A percentile compares a stretch with the other conserved stretches of the same genome.
These are phyloP conservation scores for Drosophila longiperda DNA, from an alignment of 2,888 invertebrate genomes.

Conservation along the genomic window DNA sequence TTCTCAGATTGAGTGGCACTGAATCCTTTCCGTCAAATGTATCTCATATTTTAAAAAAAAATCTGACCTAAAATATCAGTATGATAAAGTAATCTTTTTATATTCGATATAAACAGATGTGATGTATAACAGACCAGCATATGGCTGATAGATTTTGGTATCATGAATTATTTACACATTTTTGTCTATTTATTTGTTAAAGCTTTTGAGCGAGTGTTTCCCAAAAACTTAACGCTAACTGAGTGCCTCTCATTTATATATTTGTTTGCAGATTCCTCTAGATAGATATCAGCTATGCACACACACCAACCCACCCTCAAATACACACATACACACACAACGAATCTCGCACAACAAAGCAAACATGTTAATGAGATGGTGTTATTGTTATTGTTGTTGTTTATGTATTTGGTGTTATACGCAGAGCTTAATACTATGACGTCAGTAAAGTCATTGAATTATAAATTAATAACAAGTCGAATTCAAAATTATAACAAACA, in stretches of 20 bases:
- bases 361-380: conserved; percentile 62
- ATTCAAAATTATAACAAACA: conserved; percentile 70
- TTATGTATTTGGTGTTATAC: conserved; percentile 12
- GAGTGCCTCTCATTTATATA: conserved; percentile 24
- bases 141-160: background rate
- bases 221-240: conserved; percentile 5
- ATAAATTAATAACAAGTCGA: conserved; percentile 71
- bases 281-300: conserved; percentile 11
- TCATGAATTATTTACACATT: conserved; percentile 6
- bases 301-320: conserved; percentile 26
- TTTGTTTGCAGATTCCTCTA: background rate
- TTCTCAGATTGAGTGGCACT: background rate
- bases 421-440: conserved; percentile 72
- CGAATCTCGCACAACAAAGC: conserved; percentile 51
- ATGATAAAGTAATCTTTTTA: background rate
- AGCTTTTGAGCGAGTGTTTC: conserved; percentile 1
- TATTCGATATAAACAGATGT: background rate
- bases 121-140: background rate
- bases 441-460: conserved; percentile 78
- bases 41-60: background rate
- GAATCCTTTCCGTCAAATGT: background rate
- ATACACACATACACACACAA: conserved; percentile 19
- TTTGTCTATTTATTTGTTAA: conserved; percentile 1
- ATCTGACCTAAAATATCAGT: background rate
- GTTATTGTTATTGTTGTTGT: conserved; percentile 16